Conservation (phyloP, 2,888 invertebrate genomes). For the Portevinia maculata region DNA sequence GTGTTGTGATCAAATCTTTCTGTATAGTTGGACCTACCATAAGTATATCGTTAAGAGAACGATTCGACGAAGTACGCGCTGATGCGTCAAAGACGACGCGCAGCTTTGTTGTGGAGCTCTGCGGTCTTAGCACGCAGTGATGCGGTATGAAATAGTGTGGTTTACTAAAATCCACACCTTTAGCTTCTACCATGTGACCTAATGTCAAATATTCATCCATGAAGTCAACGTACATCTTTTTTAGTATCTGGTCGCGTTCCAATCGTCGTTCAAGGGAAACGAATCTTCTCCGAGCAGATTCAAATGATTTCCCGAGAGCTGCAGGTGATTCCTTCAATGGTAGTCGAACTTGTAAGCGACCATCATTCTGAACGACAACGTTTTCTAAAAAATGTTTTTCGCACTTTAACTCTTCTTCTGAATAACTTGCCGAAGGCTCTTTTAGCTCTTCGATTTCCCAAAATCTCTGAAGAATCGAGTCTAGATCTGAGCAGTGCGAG, state of each 20-base stretch:
- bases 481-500: not conserved
- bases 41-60: too few species aligned
- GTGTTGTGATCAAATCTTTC: slow-evolving; percentile 39
- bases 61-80: slow-evolving; percentile 41
- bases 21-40: slow-evolving; percentile 52
- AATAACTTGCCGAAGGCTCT: not conserved
- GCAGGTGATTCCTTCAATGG: too few species aligned
- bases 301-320: too few species aligned
- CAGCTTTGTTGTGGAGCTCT: slow-evolving; percentile 46
- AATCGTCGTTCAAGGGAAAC: too few species aligned
- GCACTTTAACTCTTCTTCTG: not conserved
- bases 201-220: too few species aligned
- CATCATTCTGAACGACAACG: too few species aligned
- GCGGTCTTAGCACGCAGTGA: slow-evolving; percentile 36
- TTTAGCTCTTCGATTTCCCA: too few species aligned
- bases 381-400: too few species aligned
- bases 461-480: not conserved
- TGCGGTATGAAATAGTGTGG: slow-evolving; percentile 51
- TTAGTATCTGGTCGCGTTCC: too few species aligned
- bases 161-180: not conserved
- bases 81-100: slow-evolving; percentile 53
- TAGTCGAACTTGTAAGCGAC: too few species aligned
- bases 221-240: too few species aligned
- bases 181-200: not conserved
- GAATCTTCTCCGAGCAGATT: too few species aligned